Conservation (phyloP, 2,113 vertebrate genomes). For the Nothoprocta pentlandii region DNA sequence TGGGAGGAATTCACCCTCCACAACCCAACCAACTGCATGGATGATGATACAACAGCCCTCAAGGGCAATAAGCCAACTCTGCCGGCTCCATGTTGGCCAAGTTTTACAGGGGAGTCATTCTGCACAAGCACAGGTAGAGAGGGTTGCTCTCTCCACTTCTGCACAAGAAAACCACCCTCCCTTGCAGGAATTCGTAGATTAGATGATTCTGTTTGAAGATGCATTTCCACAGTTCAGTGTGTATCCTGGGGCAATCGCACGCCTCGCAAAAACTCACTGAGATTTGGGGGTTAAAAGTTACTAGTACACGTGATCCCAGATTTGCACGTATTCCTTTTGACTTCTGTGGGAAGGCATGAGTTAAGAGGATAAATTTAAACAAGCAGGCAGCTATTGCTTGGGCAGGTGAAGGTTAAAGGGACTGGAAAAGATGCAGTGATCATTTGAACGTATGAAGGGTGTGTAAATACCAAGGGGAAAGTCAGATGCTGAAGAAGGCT, state of each 20-base stretch:
- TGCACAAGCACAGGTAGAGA: not conserved
- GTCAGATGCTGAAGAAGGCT: constrained; percentile 14
- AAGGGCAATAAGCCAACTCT: constrained; percentile 31
- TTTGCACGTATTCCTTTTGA: not conserved
- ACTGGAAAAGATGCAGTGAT: constrained; percentile 9
- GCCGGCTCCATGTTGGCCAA: not conserved
- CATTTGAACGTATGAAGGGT: constrained; percentile 36
- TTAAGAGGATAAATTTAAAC: constrained; percentile 37
- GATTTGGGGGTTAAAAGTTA: not conserved
- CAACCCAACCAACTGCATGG: constrained; percentile 46
- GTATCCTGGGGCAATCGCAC: not conserved
- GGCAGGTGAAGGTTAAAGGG: constrained; percentile 1
- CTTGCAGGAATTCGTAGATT: constrained; percentile 21
- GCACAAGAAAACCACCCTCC: not conserved
- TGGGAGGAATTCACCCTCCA: constrained; percentile 43
- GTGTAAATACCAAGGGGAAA: constrained; percentile 55
- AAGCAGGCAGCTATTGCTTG: constrained; percentile 32
- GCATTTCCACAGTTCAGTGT: not conserved
- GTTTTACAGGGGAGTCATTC: not conserved
- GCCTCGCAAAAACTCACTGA: not conserved
- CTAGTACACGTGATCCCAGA: not conserved
- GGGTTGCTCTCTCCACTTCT: not conserved
- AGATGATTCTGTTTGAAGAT: constrained; percentile 1
- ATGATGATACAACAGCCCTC: constrained; percentile 51
- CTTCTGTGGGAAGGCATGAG: constrained; percentile 27